phyloP scores from a whole-genome alignment of 2,113 vertebrate genomes.

The Labeo catla region DNA sequence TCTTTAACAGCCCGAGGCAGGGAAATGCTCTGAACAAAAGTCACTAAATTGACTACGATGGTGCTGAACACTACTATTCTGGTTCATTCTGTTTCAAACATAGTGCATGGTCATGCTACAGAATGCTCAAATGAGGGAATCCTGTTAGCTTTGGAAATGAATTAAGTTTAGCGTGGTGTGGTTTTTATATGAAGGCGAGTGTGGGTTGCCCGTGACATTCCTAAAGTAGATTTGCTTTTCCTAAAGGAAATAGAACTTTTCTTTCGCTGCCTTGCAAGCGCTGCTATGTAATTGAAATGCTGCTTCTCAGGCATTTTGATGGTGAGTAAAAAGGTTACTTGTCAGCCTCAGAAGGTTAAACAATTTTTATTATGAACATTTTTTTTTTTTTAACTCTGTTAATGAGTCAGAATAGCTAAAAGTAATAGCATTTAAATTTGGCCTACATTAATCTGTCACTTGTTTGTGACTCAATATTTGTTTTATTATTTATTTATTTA shows the following conservation, averaged over 20 bases:
- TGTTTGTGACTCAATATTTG: too few relatives aligned
- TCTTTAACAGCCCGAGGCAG: conserved; percentile 35
- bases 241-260: neutral
- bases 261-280: neutral
- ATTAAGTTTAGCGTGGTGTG: neutral
- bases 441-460: neutral
- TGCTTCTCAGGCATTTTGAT: neutral
- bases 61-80: neutral
- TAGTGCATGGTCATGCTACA: conserved; percentile 14
- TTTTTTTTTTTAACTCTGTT: neutral
- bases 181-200: conserved; percentile 6
- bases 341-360: neutral
- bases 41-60: conserved; percentile 13
- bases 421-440: neutral
- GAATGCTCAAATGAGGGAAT: conserved; percentile 24
- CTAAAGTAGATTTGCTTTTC: conserved; percentile 13
- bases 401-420: neutral
- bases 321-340: neutral
- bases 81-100: conserved; percentile 39
- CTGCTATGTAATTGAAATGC: neutral
- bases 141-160: neutral
- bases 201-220: conserved; percentile 19
- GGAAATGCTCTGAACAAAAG: conserved; percentile 15
- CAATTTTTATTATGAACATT: neutral
- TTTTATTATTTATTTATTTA: too few relatives aligned